Conservation (phyloP, 2,888 invertebrate species). For the Lottia gigantea region DNA sequence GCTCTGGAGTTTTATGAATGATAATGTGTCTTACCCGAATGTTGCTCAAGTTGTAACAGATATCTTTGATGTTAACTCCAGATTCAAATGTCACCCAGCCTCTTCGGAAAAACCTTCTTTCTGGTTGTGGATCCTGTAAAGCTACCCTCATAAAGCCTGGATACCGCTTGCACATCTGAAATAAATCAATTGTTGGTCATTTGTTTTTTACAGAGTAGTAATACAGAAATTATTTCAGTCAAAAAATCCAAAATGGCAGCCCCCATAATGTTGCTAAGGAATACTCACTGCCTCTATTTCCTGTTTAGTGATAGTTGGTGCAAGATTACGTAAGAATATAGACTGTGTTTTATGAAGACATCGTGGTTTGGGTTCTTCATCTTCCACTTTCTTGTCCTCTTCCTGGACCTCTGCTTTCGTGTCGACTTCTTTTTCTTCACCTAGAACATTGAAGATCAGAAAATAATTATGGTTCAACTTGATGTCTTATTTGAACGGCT, state of each 20-base stretch:
- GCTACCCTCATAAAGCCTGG: constrained; percentile 95
- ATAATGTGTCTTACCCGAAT: constrained; percentile 76
- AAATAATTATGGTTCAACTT: no score
- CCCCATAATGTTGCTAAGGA: no score
- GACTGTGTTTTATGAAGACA: constrained; percentile 94
- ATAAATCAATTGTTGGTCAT: no score
- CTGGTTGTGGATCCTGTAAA: constrained; percentile 95
- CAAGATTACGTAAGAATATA: constrained; percentile 94
- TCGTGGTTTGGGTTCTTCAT: constrained; percentile 55
- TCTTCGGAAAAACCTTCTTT: constrained; percentile 93
- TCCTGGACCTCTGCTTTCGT: constrained; percentile 44
- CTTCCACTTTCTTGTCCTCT: constrained; percentile 10
- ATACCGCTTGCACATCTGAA: constrained; percentile 80
- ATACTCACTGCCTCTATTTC: constrained; percentile 91
- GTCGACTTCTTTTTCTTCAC: constrained; percentile 44
- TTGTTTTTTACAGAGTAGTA: constrained; percentile 2
- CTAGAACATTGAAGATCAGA: constrained; percentile 17
- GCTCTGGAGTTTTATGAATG: no score
- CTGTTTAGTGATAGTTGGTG: constrained; percentile 93
- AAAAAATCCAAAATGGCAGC: no score
- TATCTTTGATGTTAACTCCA: constrained; percentile 98
- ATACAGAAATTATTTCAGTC: neutral
- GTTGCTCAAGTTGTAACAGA: constrained; percentile 98
- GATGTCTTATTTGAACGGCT: no score
- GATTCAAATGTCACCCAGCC: constrained; percentile 98